Conservation (phyloP, 2,113 vertebrate genomes). For the Anseranas semipalmata region DNA sequence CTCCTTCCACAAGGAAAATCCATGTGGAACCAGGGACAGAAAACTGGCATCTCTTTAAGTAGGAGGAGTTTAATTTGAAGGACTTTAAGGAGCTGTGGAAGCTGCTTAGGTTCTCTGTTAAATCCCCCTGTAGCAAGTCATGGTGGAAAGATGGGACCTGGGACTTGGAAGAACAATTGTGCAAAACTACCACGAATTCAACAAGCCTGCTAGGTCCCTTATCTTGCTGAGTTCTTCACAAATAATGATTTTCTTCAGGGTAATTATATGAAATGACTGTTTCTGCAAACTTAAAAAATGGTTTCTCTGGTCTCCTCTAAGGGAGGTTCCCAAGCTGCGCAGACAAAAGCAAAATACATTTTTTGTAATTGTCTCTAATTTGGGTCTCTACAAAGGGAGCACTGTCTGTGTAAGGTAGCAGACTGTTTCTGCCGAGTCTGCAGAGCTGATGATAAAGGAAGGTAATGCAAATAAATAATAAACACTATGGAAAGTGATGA, state of each 20-base stretch:
- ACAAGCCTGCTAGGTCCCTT: background rate
- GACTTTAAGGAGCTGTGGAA: background rate
- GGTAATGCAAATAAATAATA: constrained; percentile 47
- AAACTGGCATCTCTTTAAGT: background rate
- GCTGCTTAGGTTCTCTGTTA: background rate
- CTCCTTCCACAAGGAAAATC: background rate
- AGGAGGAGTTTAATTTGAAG: background rate
- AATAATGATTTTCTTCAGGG: background rate
- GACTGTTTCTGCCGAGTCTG: background rate
- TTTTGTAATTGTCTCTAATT: background rate
- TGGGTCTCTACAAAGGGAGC: constrained; percentile 26
- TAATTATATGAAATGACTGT: background rate
- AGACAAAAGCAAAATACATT: background rate
- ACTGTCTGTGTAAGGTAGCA: background rate
- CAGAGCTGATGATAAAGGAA: background rate
- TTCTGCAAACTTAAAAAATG: constrained; percentile 1
- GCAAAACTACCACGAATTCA: background rate
- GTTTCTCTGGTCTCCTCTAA: background rate
- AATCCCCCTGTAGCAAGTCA: background rate
- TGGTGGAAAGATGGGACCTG: background rate
- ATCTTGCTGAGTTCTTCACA: background rate
- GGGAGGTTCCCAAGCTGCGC: background rate
- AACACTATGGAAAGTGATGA: background rate
- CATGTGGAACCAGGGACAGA: background rate
- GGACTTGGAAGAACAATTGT: background rate